A percentile compares a stretch with the other conserved stretches of the same genome.
Evolutionary conservation across 1,140 invertebrate genomes (phyloP).

Genomic region (Drosophila lowei): DNA sequence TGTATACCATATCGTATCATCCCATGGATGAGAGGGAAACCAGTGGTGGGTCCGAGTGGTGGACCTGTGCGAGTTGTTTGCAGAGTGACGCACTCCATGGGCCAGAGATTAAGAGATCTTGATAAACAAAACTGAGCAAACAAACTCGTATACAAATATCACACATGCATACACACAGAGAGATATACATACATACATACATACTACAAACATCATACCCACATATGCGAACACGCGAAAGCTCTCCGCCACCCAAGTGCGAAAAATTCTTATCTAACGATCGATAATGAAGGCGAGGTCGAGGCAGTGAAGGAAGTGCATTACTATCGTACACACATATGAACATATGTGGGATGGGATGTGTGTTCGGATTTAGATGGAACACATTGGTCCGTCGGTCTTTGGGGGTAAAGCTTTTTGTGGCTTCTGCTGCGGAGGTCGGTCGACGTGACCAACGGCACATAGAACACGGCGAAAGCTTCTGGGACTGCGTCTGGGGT

Average conservation of each 20-base stretch:
- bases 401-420: conserved; percentile 41
- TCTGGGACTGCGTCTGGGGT: conserved; percentile 6
- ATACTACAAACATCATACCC: not conserved
- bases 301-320: conserved; percentile 59
- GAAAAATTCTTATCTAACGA: conserved; percentile 66
- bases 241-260: conserved; percentile 36
- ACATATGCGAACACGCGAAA: conserved; percentile 13
- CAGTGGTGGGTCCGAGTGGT: not conserved
- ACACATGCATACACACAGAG: conserved; percentile 23
- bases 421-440: conserved; percentile 18
- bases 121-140: conserved; percentile 61
- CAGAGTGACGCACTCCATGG: conserved; percentile 26
- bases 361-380: no score
- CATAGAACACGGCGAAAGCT: conserved; percentile 27
- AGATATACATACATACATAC: not conserved
- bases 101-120: conserved; percentile 34
- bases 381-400: not conserved
- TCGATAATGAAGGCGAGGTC: conserved; percentile 57
- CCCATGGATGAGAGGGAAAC: conserved; percentile 38
- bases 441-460: conserved; percentile 69
- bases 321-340: conserved; percentile 4
- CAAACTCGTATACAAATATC: conserved; percentile 32
- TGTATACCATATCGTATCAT: not conserved
- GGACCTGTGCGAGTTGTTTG: not conserved
- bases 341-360: not conserved